Evolutionary conservation across 2,113 vertebrate species (phyloP).

Genomic region (Casuarius casuarius): DNA sequence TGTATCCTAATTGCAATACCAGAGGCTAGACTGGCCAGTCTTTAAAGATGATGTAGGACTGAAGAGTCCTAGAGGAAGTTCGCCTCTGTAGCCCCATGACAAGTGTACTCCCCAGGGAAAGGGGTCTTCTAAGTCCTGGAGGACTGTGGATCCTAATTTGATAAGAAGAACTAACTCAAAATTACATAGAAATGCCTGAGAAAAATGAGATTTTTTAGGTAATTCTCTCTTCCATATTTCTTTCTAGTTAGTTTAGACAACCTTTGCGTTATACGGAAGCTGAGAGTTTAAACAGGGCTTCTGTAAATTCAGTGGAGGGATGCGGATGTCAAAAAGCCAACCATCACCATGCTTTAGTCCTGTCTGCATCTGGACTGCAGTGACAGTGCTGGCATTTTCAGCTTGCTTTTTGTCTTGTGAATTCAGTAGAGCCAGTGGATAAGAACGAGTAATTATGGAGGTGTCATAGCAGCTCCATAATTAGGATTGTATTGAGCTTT

Average conservation of each 20-base stretch:
- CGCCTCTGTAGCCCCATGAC: fast-evolving
- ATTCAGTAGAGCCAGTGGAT: conserved; percentile 62
- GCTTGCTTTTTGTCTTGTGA: conserved; percentile 54
- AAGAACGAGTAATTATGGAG: conserved; percentile 73
- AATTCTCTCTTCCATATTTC: not conserved
- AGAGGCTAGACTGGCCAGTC: not conserved
- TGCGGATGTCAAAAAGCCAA: not conserved
- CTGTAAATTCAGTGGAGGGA: not conserved
- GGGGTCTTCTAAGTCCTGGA: not conserved
- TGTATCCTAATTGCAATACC: not conserved
- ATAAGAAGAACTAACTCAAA: not conserved
- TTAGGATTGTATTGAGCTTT: conserved; percentile 71
- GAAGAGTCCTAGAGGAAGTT: not conserved
- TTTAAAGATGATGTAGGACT: not conserved
- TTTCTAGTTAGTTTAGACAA: not conserved
- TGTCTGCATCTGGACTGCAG: not conserved
- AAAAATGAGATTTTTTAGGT: not conserved
- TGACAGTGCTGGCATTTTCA: conserved; percentile 45
- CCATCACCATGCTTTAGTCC: not conserved
- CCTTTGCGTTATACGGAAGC: not conserved
- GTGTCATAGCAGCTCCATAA: conserved; percentile 67
- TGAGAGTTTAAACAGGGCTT: not conserved
- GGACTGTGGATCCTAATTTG: not conserved
- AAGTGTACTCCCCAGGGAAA: not conserved
- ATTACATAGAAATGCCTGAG: not conserved